Evolutionary conservation across 2,797 vertebrate species (phyloP).

Genomic region (Arremon aurantiirostris): DNA sequence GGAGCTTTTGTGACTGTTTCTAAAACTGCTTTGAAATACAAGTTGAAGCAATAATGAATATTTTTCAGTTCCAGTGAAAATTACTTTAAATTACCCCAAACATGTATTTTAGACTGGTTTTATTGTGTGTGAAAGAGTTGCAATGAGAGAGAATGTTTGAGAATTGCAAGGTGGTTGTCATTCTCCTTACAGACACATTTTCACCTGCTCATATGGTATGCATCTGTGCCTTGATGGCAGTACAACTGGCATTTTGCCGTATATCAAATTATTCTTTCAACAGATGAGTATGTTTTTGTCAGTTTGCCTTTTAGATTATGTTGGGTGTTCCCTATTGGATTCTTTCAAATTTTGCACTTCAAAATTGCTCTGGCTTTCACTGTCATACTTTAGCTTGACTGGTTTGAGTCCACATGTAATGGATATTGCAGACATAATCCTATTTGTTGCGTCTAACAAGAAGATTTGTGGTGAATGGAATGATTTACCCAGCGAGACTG

Average conservation of each 20-base stretch:
- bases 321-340: not conserved
- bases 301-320: slow-evolving; percentile 6
- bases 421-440: slow-evolving; percentile 8
- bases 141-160: not conserved
- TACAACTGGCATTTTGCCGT: not conserved
- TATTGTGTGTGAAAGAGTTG: not conserved
- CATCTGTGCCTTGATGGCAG: slow-evolving; percentile 34
- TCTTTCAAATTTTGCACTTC: slow-evolving; percentile 8
- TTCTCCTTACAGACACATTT: not conserved
- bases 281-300: not conserved
- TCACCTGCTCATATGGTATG: not conserved
- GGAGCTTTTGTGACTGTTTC: not conserved
- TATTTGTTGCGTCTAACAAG: slow-evolving; percentile 4
- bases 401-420: not conserved
- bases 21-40: not conserved
- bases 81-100: not conserved
- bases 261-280: not conserved
- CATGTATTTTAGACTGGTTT: not conserved
- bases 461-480: slow-evolving; percentile 42
- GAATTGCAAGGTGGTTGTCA: not conserved
- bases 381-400: not conserved
- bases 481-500: slow-evolving; percentile 10
- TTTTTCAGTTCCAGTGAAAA: not conserved
- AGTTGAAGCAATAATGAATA: not conserved
- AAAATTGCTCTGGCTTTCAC: slow-evolving; percentile 9